These are phyloP conservation scores for Thalassarche chlororhynchos DNA, from an alignment of 2,113 vertebrate genomes.

Conservation along the genomic window DNA sequence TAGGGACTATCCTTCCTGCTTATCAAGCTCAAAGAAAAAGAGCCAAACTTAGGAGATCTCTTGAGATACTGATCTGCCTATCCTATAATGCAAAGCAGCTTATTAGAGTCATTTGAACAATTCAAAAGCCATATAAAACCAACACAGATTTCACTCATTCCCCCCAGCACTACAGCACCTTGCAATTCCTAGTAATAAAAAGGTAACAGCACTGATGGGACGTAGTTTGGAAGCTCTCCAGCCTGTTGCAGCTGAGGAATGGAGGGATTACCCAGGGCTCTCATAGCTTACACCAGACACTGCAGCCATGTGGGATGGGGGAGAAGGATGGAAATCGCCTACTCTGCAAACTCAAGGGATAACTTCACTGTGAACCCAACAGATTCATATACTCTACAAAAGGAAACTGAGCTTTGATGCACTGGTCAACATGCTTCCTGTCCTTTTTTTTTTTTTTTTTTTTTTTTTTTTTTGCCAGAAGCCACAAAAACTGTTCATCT, in stretches of 20 bases:
- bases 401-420: background rate
- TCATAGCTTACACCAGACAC: background rate
- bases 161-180: background rate
- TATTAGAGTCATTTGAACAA: background rate
- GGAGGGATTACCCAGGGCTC: background rate
- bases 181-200: background rate
- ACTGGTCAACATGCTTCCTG: background rate
- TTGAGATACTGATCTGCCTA: background rate
- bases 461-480: background rate
- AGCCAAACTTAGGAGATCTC: background rate
- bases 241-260: background rate
- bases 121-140: background rate
- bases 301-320: background rate
- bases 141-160: background rate
- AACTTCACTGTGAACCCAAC: background rate
- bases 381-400: background rate
- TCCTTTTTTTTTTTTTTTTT: background rate
- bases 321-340: background rate
- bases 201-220: background rate
- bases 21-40: background rate
- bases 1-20: conserved; percentile 36
- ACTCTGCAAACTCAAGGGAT: background rate
- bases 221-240: background rate
- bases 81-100: conserved; percentile 10
- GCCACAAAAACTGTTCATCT: background rate